Evolutionary conservation across 1,140 invertebrate genomes (phyloP).

Genomic region (Gyrodactylus bullatarudis): DNA sequence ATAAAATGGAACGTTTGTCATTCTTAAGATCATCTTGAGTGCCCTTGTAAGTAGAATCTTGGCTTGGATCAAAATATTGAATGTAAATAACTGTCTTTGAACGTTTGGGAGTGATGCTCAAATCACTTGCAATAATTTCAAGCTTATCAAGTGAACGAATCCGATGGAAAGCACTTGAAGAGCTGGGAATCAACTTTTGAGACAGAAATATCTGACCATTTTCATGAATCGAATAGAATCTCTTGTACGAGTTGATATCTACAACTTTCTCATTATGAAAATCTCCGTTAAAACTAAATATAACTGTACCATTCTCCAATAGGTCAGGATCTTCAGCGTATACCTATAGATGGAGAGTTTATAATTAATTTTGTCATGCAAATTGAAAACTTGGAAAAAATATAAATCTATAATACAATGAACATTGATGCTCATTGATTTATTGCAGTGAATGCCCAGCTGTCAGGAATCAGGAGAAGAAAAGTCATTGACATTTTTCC

Average conservation of each 20-base stretch:
- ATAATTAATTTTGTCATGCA: too few species aligned
- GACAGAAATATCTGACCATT: not conserved
- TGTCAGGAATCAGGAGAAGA: too few species aligned
- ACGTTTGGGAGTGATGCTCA: not conserved
- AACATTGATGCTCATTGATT: too few species aligned
- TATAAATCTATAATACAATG: too few species aligned
- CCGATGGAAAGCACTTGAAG: not conserved
- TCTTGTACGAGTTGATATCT: not conserved
- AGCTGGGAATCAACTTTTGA: not conserved
- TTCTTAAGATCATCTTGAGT: not conserved
- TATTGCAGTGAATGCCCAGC: too few species aligned
- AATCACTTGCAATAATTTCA: not conserved
- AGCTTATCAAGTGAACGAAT: not conserved
- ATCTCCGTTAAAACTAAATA: not conserved
- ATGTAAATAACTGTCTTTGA: not conserved
- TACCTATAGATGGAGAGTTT: not conserved
- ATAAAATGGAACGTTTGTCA: not conserved
- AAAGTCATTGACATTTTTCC: too few species aligned
- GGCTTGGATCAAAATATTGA: not conserved
- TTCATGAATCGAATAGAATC: not conserved
- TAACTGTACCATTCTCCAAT: not conserved
- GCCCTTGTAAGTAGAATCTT: not conserved
- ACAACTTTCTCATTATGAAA: not conserved
- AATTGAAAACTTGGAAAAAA: too few species aligned
- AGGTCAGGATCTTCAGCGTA: not conserved